Evolutionary conservation across 2,797 vertebrate genomes (phyloP).

Genomic region (Darevskia nairensis): DNA sequence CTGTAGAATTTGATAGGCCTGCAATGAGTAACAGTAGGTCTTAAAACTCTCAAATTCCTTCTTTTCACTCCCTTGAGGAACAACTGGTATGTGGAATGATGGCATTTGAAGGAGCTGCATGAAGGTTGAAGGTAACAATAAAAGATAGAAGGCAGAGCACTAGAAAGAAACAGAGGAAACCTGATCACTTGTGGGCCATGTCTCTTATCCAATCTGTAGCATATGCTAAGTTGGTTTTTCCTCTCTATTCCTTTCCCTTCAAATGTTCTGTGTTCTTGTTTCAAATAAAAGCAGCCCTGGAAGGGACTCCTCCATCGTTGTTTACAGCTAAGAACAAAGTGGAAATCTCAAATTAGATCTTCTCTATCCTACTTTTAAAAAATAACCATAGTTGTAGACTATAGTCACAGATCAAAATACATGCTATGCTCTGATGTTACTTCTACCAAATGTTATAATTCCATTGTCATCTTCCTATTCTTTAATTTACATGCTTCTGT

Average conservation of each 20-base stretch:
- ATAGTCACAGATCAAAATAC: neutral
- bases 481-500: conserved; percentile 40
- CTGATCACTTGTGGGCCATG: too few species aligned
- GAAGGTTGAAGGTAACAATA: neutral
- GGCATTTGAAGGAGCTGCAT: neutral
- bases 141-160: neutral
- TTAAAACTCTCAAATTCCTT: neutral
- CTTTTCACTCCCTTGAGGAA: neutral
- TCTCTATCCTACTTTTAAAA: conserved; percentile 30
- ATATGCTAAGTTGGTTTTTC: neutral
- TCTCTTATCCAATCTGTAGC: neutral
- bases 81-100: neutral
- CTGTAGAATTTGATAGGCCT: neutral
- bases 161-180: neutral
- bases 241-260: neutral
- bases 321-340: neutral
- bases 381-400: conserved; percentile 8
- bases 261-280: neutral
- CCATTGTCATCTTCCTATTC: conserved; percentile 41
- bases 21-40: neutral
- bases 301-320: neutral
- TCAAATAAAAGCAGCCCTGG: neutral
- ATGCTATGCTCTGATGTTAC: conserved; percentile 31
- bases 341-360: neutral
- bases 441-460: conserved; percentile 44